Conservation (phyloP, 1,140 invertebrate species). For the Dreissena polymorpha region DNA sequence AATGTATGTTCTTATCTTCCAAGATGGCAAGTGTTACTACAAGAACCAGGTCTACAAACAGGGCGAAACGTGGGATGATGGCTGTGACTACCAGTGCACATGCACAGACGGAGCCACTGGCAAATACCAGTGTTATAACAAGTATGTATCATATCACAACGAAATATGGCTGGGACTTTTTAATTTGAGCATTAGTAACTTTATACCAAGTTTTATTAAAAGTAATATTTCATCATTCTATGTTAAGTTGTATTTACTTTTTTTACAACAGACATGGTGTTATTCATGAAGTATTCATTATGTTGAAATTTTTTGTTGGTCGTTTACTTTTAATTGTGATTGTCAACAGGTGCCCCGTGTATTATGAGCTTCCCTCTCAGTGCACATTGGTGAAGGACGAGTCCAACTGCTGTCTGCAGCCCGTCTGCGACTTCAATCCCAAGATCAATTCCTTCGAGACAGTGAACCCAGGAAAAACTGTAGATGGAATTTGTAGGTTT, state of each 20-base stretch:
- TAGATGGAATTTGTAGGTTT: slow-evolving; percentile 60
- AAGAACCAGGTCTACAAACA: slow-evolving; percentile 68
- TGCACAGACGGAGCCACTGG: slow-evolving; percentile 65
- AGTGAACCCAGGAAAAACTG: slow-evolving; percentile 63
- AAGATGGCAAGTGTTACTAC: slow-evolving; percentile 70
- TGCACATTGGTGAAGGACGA: slow-evolving; percentile 67
- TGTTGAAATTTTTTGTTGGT: too few relatives aligned
- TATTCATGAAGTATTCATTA: too few relatives aligned
- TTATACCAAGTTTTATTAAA: too few relatives aligned
- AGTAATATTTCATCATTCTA: too few relatives aligned
- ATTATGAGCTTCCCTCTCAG: slow-evolving; percentile 71
- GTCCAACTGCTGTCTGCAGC: slow-evolving; percentile 68
- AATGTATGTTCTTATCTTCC: background rate
- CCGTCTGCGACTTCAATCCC: slow-evolving; percentile 72
- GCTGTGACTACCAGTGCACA: slow-evolving; percentile 71
- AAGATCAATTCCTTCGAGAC: slow-evolving; percentile 61
- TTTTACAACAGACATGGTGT: too few relatives aligned
- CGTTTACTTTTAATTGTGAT: too few relatives aligned
- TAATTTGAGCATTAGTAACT: background rate
- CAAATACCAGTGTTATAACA: slow-evolving; percentile 69
- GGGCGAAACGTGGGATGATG: slow-evolving; percentile 69
- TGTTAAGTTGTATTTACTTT: too few relatives aligned
- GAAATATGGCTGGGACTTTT: background rate
- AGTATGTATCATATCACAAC: slow-evolving; percentile 55
- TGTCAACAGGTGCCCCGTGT: slow-evolving; percentile 66